Conservation (phyloP, 2,113 vertebrate species). For the Brienomyrus longianalis region DNA sequence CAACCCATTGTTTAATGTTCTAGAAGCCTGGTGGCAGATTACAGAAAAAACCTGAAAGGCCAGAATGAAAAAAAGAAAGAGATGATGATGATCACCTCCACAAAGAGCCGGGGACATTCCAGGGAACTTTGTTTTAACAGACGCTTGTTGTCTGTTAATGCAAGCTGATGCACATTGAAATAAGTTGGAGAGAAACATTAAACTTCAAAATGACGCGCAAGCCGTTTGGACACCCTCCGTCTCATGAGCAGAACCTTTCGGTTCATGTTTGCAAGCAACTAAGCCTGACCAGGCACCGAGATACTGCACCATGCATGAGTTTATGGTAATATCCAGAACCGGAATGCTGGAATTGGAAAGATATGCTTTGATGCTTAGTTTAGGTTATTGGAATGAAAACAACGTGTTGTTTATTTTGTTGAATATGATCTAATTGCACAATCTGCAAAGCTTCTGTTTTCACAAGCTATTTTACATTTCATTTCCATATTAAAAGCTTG, state of each 20-base stretch:
- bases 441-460: neutral
- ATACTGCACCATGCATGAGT: neutral
- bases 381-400: neutral
- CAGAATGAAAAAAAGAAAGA: neutral
- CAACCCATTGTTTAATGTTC: neutral
- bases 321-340: neutral
- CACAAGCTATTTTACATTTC: neutral
- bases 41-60: conserved; percentile 11
- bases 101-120: neutral
- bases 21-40: neutral
- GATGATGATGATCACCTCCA: neutral
- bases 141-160: neutral
- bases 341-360: neutral
- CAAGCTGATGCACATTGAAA: neutral
- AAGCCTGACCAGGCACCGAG: neutral
- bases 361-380: neutral
- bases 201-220: neutral
- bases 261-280: neutral
- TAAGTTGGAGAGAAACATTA: neutral
- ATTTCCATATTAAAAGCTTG: neutral
- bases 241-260: neutral
- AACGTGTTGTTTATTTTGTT: neutral
- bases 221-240: neutral
- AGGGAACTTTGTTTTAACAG: neutral
- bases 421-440: neutral